Base-by-base conservation (phyloP, 2,888 invertebrate genomes). In the Athrips mouffetella region DNA sequence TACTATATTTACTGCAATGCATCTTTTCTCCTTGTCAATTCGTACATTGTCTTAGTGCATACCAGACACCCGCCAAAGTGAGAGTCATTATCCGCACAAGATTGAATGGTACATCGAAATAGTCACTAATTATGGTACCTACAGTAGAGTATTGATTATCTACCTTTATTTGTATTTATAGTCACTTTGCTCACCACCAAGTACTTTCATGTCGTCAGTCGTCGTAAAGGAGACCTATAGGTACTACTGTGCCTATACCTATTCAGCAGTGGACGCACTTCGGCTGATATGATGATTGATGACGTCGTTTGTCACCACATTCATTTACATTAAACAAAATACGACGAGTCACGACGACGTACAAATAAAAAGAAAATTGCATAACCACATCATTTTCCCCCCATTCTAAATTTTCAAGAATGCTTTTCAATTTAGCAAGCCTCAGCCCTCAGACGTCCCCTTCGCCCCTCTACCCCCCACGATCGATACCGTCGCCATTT, bases 401-500 rank as follows among this genome's bases (percentile, higher is more conserved):
- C 25, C 15, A 23, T 33, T 25, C 45, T 37, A 27, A 21, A 11
- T 25, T 25, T 25, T 25, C 29, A 42, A 29, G 33, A 39, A 39
- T 23, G 33, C 45, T 39, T 11, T 30, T 47, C 44, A 30, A 30
- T 30, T 35, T 29, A 39, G 39, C 47, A 18, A 39, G 15, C 16
- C 8, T 40, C 31, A 13, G 40, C 25, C 25, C 35, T 16, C 46
- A 67, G 63, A 70, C 58, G 66, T 62, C 67, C 55, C 62, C 55
- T 58, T 50, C 58, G 58, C 68, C 58, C 65, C 62, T 59, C 65
- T 60, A 58, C 71, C 75, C 70, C 60, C 57, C 52, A 54, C 77
- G 87, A 89, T 89, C 88, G 81, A 84, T 87, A 82, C 51, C 35
- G 37, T 67, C 73, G 89, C 89, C 89, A 89, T 89, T 65, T 89